Percentiles rank a stretch among this genome's conserved stretches.
Conservation (phyloP, 2,888 invertebrate genomes). For the Drosophila quinaria region DNA sequence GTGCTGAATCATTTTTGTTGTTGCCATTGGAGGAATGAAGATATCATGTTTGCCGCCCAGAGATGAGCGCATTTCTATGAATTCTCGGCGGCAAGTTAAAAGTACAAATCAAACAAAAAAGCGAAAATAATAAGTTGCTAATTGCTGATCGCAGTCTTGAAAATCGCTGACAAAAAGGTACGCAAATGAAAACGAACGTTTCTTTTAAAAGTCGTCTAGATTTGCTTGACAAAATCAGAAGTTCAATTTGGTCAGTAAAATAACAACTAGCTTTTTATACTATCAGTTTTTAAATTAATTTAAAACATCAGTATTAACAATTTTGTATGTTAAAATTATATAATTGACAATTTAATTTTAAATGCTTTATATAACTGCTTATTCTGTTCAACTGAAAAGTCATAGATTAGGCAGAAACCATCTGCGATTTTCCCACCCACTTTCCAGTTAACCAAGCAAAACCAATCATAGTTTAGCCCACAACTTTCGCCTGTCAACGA, state of each 20-base stretch:
- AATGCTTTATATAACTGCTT: too few species aligned
- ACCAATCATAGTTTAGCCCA: conserved; percentile 24
- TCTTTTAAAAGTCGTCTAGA: background rate
- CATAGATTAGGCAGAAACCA: background rate
- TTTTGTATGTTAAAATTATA: too few species aligned
- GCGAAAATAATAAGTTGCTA: conserved; percentile 36
- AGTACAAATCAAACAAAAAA: conserved; percentile 12
- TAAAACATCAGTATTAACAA: too few species aligned
- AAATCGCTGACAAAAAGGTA: conserved; percentile 22
- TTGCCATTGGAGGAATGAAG: conserved; percentile 8
- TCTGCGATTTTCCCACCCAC: conserved; percentile 32
- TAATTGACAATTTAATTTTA: too few species aligned
- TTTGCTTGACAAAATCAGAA: background rate
- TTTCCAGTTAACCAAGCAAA: conserved; percentile 48
- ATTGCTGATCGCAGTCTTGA: conserved; percentile 29
- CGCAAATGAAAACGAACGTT: conserved; percentile 23
- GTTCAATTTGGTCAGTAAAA: too few species aligned
- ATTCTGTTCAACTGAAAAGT: too few species aligned
- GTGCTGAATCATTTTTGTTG: conserved; percentile 46
- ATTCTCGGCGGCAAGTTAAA: conserved; percentile 25
- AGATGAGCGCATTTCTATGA: conserved; percentile 21
- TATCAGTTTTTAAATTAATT: too few species aligned
- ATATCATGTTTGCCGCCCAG: conserved; percentile 39
- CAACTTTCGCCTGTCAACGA: conserved; percentile 63
- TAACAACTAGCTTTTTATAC: too few species aligned